These are phyloP conservation scores for Oreohelix idahoensis DNA, from an alignment of 1,140 invertebrate genomes.

Conservation along the genomic window DNA sequence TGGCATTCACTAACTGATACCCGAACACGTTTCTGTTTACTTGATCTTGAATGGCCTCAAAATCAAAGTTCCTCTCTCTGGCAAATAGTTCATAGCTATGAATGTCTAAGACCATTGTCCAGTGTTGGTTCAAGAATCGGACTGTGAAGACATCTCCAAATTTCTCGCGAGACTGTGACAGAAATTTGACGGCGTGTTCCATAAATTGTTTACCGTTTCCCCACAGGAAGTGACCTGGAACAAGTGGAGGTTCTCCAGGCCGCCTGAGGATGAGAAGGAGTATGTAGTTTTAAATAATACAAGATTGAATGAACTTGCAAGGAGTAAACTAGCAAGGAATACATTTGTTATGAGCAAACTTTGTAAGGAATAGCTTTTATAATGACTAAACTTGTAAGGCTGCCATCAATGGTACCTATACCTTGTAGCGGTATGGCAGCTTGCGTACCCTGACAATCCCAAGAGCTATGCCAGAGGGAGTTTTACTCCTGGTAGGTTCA, in stretches of 20 bases:
- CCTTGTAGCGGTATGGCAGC: too few relatives aligned
- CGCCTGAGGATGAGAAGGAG: constrained; percentile 53
- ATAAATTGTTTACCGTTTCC: constrained; percentile 68
- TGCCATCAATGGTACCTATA: too few relatives aligned
- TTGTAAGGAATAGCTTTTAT: too few relatives aligned
- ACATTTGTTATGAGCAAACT: too few relatives aligned
- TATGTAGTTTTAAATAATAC: neutral
- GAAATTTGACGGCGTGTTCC: constrained; percentile 66
- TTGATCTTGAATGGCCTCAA: constrained; percentile 71
- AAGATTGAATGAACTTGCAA: too few relatives aligned
- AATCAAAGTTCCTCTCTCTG: constrained; percentile 70
- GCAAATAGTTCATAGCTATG: constrained; percentile 66
- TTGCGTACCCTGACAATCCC: too few relatives aligned
- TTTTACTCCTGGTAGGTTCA: too few relatives aligned
- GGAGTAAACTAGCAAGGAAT: too few relatives aligned
- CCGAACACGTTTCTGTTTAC: constrained; percentile 72
- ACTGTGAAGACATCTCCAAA: constrained; percentile 71
- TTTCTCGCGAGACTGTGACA: constrained; percentile 59
- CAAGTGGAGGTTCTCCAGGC: constrained; percentile 62
- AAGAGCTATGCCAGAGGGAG: too few relatives aligned
- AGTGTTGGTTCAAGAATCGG: constrained; percentile 67
- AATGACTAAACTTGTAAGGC: too few relatives aligned
- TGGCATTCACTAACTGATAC: constrained; percentile 64
- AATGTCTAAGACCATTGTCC: constrained; percentile 69
- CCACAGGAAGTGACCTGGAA: constrained; percentile 66